Percentiles rank a stretch among this genome's conserved stretches.
Evolutionary conservation across 2,888 invertebrate species (phyloP).

Genomic region (Gnatocerus cornutus): DNA sequence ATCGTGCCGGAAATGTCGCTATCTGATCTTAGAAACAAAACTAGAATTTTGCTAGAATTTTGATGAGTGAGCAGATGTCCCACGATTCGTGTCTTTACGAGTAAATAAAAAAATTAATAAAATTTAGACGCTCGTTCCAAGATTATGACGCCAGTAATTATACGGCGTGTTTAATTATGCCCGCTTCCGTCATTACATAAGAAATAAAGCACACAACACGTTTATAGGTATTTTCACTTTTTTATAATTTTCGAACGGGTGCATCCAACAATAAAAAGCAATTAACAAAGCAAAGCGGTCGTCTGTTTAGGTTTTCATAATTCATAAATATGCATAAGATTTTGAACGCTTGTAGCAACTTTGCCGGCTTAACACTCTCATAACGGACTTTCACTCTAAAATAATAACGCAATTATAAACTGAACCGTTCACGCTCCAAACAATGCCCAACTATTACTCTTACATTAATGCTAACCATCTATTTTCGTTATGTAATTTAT

Average conservation of each 20-base stretch:
- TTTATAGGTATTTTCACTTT: slow-evolving; percentile 36
- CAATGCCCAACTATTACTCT: slow-evolving; percentile 56
- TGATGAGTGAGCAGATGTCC: background rate
- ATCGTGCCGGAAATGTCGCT: background rate
- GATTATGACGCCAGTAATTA: slow-evolving; percentile 20
- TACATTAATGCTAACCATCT: slow-evolving; percentile 54
- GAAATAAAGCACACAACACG: slow-evolving; percentile 10
- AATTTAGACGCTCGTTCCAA: slow-evolving; percentile 5
- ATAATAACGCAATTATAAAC: slow-evolving; percentile 54
- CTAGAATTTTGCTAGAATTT: slow-evolving; percentile 11
- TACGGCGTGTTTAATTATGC: slow-evolving; percentile 36
- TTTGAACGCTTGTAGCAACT: slow-evolving; percentile 16
- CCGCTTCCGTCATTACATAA: slow-evolving; percentile 37
- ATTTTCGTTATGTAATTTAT: slow-evolving; percentile 53
- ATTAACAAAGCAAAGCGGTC: slow-evolving; percentile 59
- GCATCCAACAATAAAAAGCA: slow-evolving; percentile 57
- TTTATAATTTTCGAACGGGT: slow-evolving; percentile 55
- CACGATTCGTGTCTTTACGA: background rate
- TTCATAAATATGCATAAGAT: slow-evolving; percentile 42
- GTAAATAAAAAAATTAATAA: background rate
- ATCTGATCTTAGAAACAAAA: slow-evolving; percentile 3
- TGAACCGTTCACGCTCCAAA: slow-evolving; percentile 54
- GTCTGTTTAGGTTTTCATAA: slow-evolving; percentile 44
- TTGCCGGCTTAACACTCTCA: slow-evolving; percentile 32
- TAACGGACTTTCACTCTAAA: slow-evolving; percentile 57